phyloP scores from a whole-genome alignment of 2,888 invertebrate species.

The Philaethria dido region DNA sequence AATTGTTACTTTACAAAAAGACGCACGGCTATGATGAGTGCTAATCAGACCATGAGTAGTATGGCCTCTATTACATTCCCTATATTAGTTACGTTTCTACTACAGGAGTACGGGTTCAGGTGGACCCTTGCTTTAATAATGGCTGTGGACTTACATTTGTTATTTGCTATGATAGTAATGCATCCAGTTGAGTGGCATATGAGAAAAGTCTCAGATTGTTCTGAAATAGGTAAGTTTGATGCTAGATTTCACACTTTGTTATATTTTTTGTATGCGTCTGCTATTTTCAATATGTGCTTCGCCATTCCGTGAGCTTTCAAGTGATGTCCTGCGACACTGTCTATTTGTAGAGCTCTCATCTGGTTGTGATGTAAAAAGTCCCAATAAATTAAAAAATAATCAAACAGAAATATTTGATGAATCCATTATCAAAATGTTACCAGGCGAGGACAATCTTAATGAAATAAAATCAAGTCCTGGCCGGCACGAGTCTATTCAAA shows the following conservation, averaged over 20 bases:
- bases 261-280: background rate
- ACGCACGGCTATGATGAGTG: constrained; percentile 89
- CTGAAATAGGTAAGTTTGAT: constrained; percentile 52
- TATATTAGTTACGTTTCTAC: constrained; percentile 83
- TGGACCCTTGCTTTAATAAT: constrained; percentile 87
- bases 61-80: constrained; percentile 88
- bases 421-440: constrained; percentile 68
- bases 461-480: constrained; percentile 53
- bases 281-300: constrained; percentile 4
- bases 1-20: constrained; percentile 89
- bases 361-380: constrained; percentile 41
- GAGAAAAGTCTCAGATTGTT: constrained; percentile 56
- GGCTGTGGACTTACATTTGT: constrained; percentile 86
- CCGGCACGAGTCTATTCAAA: constrained; percentile 68
- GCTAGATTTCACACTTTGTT: background rate
- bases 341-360: constrained; percentile 56
- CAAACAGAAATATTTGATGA: constrained; percentile 62
- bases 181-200: constrained; percentile 90
- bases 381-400: constrained; percentile 51
- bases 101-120: constrained; percentile 87
- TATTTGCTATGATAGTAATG: constrained; percentile 88
- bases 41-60: constrained; percentile 88
- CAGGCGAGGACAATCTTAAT: constrained; percentile 60
- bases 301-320: constrained; percentile 3
- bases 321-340: constrained; percentile 23